Conservation (phyloP, 2,113 vertebrate species). For the Bubo scandiacus region DNA sequence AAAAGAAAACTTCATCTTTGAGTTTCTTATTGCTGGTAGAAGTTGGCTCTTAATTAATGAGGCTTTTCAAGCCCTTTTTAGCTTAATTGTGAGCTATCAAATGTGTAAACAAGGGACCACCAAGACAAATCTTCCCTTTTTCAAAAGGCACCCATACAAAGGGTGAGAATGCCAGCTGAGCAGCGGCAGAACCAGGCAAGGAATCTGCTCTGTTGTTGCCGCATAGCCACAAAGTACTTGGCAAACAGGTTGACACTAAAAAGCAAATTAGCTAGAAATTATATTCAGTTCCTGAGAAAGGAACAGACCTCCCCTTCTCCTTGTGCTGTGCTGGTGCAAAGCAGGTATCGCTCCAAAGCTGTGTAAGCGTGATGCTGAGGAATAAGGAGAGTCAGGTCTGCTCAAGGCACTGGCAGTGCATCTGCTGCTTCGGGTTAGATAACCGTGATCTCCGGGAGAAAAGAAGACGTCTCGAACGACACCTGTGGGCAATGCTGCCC, state of each 20-base stretch:
- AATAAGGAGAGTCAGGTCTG: background rate
- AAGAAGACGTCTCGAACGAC: background rate
- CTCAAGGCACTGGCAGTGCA: background rate
- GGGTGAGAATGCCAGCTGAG: background rate
- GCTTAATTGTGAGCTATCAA: background rate
- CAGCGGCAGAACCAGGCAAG: accelerated
- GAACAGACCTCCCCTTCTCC: background rate
- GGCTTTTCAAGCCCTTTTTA: background rate
- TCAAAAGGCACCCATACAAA: background rate
- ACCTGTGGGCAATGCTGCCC: background rate
- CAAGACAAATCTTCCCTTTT: background rate
- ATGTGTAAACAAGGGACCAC: background rate
- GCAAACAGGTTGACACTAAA: background rate
- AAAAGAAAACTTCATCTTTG: background rate
- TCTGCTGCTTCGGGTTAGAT: background rate
- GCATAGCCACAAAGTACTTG: background rate
- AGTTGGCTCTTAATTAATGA: background rate
- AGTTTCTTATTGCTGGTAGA: background rate
- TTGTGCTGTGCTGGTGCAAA: background rate
- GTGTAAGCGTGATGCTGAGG: background rate
- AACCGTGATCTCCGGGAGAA: background rate
- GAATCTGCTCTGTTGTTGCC: background rate
- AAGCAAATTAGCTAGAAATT: background rate
- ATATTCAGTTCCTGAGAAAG: background rate
- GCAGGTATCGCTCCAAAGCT: background rate